These are phyloP conservation scores for Mimachlamys varia DNA, from an alignment of 2,888 invertebrate species.

Conservation along the genomic window DNA sequence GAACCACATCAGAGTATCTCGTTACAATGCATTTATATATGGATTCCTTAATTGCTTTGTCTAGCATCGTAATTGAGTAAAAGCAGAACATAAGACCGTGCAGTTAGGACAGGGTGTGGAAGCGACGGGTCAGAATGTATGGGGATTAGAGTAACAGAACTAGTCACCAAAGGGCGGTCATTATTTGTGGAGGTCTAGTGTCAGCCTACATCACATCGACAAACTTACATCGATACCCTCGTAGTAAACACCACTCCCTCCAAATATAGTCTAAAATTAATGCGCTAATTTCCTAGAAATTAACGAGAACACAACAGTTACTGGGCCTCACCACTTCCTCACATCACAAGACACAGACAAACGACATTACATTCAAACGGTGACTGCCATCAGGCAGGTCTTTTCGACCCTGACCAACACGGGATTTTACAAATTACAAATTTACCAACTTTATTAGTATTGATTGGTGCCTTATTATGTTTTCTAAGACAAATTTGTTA, in stretches of 20 bases:
- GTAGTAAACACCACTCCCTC: neutral
- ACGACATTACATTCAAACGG: neutral
- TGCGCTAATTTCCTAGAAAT: neutral
- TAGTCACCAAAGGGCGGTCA: neutral
- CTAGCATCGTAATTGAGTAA: neutral
- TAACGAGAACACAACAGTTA: neutral
- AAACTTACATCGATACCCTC: neutral
- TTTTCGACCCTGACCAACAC: conserved; percentile 2
- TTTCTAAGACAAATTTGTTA: conserved; percentile 32
- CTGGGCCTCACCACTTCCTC: neutral
- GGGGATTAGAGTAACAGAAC: neutral
- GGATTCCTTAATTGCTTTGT: neutral
- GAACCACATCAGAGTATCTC: too few relatives aligned
- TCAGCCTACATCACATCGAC: neutral
- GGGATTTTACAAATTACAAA: conserved; percentile 25
- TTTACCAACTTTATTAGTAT: conserved; percentile 20
- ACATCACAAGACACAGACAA: neutral
- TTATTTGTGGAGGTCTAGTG: neutral
- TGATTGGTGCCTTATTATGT: neutral
- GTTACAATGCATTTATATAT: neutral
- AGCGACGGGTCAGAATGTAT: neutral
- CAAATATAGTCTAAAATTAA: conserved; percentile 15
- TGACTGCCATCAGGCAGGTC: neutral
- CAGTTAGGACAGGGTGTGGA: neutral
- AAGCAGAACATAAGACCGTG: neutral